Evolutionary conservation across 2,797 vertebrate genomes (phyloP).

Genomic region (Brotogeris chrysoptera): DNA sequence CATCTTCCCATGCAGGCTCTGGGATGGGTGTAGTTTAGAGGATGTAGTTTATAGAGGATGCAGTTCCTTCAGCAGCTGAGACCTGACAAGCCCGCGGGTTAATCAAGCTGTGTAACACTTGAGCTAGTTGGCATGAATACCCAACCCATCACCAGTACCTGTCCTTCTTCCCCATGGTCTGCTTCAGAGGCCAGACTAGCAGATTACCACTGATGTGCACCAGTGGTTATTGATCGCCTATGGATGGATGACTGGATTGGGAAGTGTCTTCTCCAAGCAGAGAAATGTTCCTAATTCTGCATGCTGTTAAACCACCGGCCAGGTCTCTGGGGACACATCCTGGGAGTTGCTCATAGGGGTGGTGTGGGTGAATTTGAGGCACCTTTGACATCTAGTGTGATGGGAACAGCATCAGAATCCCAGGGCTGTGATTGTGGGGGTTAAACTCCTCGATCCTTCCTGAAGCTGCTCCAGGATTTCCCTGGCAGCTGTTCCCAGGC

Average conservation of each 20-base stretch:
- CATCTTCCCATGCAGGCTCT: neutral
- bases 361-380: neutral
- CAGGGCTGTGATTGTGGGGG: neutral
- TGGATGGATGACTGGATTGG: neutral
- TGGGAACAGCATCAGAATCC: neutral
- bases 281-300: neutral
- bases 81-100: neutral
- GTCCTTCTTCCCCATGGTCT: neutral
- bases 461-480: constrained; percentile 18
- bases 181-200: neutral
- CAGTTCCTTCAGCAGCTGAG: neutral
- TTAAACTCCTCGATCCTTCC: neutral
- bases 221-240: neutral
- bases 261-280: neutral
- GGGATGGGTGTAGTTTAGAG: no score
- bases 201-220: neutral
- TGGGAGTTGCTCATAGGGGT: neutral
- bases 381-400: neutral
- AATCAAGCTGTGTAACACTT: neutral
- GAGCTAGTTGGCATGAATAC: neutral
- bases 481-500: neutral
- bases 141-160: neutral
- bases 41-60: neutral
- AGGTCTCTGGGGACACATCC: neutral
- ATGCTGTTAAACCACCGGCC: neutral